Percentiles rank a stretch among this genome's conserved stretches.
phyloP scores from a whole-genome alignment of 2,797 vertebrate genomes.

The Takifugu ocellatus region DNA sequence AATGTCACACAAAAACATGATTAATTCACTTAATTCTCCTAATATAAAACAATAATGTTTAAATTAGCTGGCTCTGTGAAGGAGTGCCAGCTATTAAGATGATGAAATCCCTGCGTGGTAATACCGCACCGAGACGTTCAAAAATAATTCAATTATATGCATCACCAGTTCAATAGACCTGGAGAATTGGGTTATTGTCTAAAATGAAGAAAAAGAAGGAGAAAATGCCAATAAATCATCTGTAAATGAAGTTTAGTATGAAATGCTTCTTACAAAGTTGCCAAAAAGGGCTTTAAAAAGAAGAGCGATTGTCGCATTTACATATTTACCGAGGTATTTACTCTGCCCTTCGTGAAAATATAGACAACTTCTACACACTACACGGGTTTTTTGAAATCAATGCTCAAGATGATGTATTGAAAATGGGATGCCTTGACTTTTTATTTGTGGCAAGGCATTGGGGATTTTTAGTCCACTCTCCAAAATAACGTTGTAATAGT shows the following conservation, averaged over 20 bases:
- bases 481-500: too few species aligned
- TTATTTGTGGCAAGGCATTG: too few species aligned
- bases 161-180: conserved; percentile 65
- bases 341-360: conserved; percentile 7
- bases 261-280: conserved; percentile 45
- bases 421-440: too few species aligned
- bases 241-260: conserved; percentile 58
- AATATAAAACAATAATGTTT: conserved; percentile 50
- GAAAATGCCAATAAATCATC: conserved; percentile 57
- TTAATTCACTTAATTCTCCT: conserved; percentile 11
- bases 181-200: conserved; percentile 70
- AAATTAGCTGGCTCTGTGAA: conserved; percentile 44
- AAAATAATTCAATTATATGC: conserved; percentile 74
- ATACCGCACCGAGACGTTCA: conserved; percentile 59
- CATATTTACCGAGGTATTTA: conserved; percentile 39
- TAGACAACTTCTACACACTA: background rate
- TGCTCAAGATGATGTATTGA: too few species aligned
- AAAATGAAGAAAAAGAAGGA: conserved; percentile 45
- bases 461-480: too few species aligned
- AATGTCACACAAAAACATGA: conserved; percentile 6
- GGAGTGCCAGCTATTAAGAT: conserved; percentile 39
- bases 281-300: conserved; percentile 41
- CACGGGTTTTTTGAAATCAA: background rate
- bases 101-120: conserved; percentile 62
- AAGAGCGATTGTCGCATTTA: conserved; percentile 35